Evolutionary conservation across 2,888 invertebrate species (phyloP), one percentile per base, ranked within the genome.

Genomic region (Melinaea marsaeus): DNA sequence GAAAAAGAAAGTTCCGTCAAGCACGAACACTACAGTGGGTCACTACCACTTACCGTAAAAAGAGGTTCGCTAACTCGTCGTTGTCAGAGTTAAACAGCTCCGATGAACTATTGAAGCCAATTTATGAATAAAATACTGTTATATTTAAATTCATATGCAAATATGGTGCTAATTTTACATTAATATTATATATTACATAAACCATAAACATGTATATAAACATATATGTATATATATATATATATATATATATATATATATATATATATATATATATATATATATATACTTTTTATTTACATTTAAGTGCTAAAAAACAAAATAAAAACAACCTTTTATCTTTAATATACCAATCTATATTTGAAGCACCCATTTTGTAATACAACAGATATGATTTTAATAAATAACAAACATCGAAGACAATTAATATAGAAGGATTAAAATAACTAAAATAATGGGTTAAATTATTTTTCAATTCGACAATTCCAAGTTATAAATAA

Each of bases 101-200:
- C 1, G 88, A 90, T 67, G 88, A 89, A 65, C 72, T 88, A 63
- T 70, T 90, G 58, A 86, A 86, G 65, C 87, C 87, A 57, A 88
- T 88, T 68, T 79, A 83, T 72, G 88, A 88, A 78, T 88, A 75
- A 75, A 58, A 13, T 22, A 11, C 5, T 2, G 37, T 32, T 35
- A 6, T 57, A 9, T 13, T 56, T 37, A 35, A 13, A 46, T 46
- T n/a, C 46, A 4, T 46, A 4, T 11, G 11, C 4, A n/a, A 46
- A 46, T 46, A 46, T 46, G 46, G 11, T 46, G 3, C 4, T 13
- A 22, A 22, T 46, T 46, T 11, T 46, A n/a, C n/a, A n/a, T n/a
- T n/a, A n/a, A n/a, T n/a, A n/a, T n/a, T n/a, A n/a, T n/a, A n/a
- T n/a, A n/a, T n/a, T n/a, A n/a, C n/a, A n/a, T n/a, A n/a, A n/a